A percentile compares a stretch with the other conserved stretches of the same genome.
phyloP scores from a whole-genome alignment of 2,113 vertebrate species.

The Vulpes ferrilata region DNA sequence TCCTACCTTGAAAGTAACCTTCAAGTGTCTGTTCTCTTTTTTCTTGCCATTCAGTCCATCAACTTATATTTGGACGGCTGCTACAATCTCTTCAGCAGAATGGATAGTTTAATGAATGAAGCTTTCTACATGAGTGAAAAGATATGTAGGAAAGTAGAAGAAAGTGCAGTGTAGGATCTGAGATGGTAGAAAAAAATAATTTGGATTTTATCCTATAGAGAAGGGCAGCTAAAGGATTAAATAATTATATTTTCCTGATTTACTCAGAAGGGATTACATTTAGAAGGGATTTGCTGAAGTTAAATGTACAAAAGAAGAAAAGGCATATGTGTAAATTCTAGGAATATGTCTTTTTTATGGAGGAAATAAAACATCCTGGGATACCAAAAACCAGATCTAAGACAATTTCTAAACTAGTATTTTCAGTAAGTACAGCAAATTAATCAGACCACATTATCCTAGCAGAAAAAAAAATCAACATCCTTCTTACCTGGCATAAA shows the following conservation, averaged over 20 bases:
- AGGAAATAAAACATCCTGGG: not conserved
- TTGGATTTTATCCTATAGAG: not conserved
- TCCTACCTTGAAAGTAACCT: not conserved
- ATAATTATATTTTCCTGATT: not conserved
- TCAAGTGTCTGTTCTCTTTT: not conserved
- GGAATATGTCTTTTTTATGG: not conserved
- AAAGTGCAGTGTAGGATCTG: not conserved
- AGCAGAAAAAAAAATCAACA: not conserved
- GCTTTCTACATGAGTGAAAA: not conserved
- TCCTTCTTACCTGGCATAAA: constrained; percentile 35
- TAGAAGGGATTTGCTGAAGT: not conserved
- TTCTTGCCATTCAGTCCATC: not conserved
- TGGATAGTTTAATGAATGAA: not conserved
- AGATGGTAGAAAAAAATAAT: not conserved
- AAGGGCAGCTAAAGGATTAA: not conserved
- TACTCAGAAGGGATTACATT: not conserved
- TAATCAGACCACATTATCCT: not conserved
- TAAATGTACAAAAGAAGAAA: not conserved
- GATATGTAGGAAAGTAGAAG: not conserved
- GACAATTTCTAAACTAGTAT: not conserved
- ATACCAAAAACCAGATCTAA: constrained; percentile 7
- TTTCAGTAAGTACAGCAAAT: constrained; percentile 27
- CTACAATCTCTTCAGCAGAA: not conserved
- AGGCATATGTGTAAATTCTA: not conserved
- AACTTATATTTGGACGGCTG: not conserved